Percentiles rank a stretch among this genome's conserved stretches.
These are phyloP conservation scores for Pseudonaja textilis DNA, from an alignment of 2,113 vertebrate genomes.

Conservation along the genomic window DNA sequence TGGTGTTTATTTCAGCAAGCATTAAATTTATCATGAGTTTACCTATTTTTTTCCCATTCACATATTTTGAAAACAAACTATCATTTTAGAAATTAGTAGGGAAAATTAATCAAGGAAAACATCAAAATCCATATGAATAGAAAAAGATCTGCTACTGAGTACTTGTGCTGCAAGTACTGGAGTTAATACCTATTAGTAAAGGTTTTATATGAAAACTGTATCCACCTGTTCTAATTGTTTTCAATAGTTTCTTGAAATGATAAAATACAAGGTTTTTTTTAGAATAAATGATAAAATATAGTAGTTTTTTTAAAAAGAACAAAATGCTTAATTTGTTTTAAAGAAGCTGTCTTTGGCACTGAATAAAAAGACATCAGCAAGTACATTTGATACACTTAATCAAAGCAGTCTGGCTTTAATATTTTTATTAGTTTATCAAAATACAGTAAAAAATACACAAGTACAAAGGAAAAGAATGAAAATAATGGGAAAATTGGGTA, in stretches of 20 bases:
- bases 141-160: not conserved
- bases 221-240: not conserved
- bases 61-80: not conserved
- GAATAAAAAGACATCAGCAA: not conserved
- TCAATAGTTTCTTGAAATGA: not conserved
- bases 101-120: not conserved
- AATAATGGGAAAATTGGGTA: not conserved
- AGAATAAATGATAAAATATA: too few relatives aligned
- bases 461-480: not conserved
- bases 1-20: not conserved
- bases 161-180: not conserved
- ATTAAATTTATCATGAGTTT: not conserved
- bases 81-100: not conserved
- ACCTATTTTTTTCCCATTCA: not conserved
- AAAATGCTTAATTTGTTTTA: not conserved
- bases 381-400: not conserved
- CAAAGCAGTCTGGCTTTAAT: not conserved
- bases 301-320: not conserved
- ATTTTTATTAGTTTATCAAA: not conserved
- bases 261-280: not conserved
- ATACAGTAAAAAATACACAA: not conserved
- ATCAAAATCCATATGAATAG: not conserved
- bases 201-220: not conserved
- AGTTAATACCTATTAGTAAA: not conserved
- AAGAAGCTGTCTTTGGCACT: not conserved